These are phyloP conservation scores for Oligia fasciuncula DNA, from an alignment of 2,888 invertebrate genomes.

Conservation along the genomic window DNA sequence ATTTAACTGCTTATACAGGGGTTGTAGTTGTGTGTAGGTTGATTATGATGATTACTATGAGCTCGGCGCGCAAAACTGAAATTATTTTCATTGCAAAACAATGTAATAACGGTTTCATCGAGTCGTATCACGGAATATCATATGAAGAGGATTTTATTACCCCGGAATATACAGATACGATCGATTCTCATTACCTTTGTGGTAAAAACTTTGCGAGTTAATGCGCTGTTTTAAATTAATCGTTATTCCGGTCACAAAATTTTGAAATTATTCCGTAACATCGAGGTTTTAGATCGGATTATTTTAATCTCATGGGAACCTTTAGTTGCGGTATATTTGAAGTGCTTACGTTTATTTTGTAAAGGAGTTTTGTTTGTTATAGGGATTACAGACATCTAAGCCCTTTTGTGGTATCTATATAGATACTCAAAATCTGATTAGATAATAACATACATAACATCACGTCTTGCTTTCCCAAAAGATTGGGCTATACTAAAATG, in stretches of 20 bases:
- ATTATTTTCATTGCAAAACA: slow-evolving; percentile 56
- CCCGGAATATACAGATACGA: slow-evolving; percentile 47
- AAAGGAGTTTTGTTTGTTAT: slow-evolving; percentile 4
- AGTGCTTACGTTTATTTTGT: slow-evolving; percentile 37
- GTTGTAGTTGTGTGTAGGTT: not conserved
- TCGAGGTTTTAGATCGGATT: slow-evolving; percentile 53
- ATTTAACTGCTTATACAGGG: not conserved
- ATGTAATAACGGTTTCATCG: slow-evolving; percentile 48
- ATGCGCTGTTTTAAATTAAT: slow-evolving; percentile 64
- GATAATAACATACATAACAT: not conserved
- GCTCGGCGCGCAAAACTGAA: slow-evolving; percentile 30
- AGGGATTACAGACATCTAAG: not conserved
- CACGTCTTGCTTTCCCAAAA: not conserved
- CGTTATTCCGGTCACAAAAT: slow-evolving; percentile 65
- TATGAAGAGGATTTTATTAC: slow-evolving; percentile 57
- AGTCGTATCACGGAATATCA: slow-evolving; percentile 45
- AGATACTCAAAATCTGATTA: not conserved
- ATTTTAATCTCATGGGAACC: slow-evolving; percentile 59
- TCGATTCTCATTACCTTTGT: slow-evolving; percentile 58
- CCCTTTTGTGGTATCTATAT: not conserved
- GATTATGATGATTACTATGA: not conserved
- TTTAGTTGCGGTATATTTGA: slow-evolving; percentile 52
- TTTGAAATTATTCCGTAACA: slow-evolving; percentile 57
- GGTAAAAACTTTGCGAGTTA: slow-evolving; percentile 60
- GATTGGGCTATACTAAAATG: too few species aligned